Percentiles rank a stretch among this genome's conserved stretches.
Evolutionary conservation across 1,140 invertebrate genomes (phyloP).

Genomic region (Meteorus sp.): DNA sequence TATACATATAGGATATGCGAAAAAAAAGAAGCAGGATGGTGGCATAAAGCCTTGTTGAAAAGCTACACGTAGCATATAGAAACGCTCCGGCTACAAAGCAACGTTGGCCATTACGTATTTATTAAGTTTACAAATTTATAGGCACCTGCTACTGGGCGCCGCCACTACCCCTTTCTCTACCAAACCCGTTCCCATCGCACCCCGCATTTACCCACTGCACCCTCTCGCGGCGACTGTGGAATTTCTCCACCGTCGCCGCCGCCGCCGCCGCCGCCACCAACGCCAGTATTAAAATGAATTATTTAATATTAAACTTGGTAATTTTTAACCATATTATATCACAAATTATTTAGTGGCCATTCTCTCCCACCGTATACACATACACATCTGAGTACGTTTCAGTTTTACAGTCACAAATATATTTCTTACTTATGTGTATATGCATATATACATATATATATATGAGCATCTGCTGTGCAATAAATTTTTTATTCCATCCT

Average conservation of each 20-base stretch:
- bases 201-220: constrained; percentile 22
- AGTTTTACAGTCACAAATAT: too few species aligned
- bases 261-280: constrained; percentile 36
- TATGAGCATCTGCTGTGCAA: too few species aligned
- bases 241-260: constrained; percentile 1
- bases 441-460: too few species aligned
- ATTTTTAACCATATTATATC: constrained; percentile 59
- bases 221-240: too few species aligned
- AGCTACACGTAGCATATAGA: constrained; percentile 24
- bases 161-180: constrained; percentile 34
- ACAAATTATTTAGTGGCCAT: constrained; percentile 53
- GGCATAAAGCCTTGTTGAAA: constrained; percentile 23
- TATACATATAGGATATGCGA: background rate
- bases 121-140: constrained; percentile 62
- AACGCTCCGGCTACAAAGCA: constrained; percentile 55
- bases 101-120: constrained; percentile 59
- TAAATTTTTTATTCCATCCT: too few species aligned
- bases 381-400: too few species aligned
- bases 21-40: background rate
- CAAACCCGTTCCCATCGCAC: constrained; percentile 21
- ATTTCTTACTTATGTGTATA: too few species aligned
- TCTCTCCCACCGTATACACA: constrained; percentile 14
- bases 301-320: constrained; percentile 61
- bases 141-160: constrained; percentile 54
- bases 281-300: constrained; percentile 59